phyloP scores from a whole-genome alignment of 2,888 invertebrate genomes.

The Eupithecia exiguata region DNA sequence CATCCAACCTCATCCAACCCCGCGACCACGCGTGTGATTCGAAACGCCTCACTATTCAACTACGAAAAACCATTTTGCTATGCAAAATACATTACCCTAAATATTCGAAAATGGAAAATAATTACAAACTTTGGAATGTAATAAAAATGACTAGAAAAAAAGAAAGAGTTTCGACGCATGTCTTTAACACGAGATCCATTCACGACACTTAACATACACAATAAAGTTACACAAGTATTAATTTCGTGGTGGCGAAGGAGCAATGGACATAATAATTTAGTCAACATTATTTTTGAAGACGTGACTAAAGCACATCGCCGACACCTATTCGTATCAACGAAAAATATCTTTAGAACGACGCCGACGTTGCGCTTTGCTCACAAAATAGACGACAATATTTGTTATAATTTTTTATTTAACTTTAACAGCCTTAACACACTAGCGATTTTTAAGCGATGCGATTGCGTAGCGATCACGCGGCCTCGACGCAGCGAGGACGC shows the following conservation, averaged over 20 bases:
- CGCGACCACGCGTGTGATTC: slow-evolving; percentile 59
- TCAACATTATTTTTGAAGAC: slow-evolving; percentile 47
- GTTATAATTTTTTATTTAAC: slow-evolving; percentile 51
- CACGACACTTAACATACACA: slow-evolving; percentile 52
- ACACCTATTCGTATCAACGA: slow-evolving; percentile 45
- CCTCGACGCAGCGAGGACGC: too few species aligned
- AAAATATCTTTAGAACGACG: slow-evolving; percentile 49
- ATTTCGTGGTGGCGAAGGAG: slow-evolving; percentile 49
- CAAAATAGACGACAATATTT: slow-evolving; percentile 60
- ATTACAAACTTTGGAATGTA: slow-evolving; percentile 80
- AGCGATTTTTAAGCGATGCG: too few species aligned
- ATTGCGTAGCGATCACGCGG: too few species aligned
- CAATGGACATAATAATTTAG: slow-evolving; percentile 50
- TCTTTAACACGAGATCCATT: slow-evolving; percentile 68
- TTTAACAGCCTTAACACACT: too few species aligned
- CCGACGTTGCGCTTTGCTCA: slow-evolving; percentile 52
- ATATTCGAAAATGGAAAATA: slow-evolving; percentile 65
- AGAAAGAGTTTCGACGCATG: slow-evolving; percentile 54
- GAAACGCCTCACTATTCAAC: slow-evolving; percentile 57
- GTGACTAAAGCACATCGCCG: slow-evolving; percentile 55
- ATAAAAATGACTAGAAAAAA: slow-evolving; percentile 80
- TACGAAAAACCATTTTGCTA: slow-evolving; percentile 80
- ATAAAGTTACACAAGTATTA: slow-evolving; percentile 49
- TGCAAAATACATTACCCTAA: slow-evolving; percentile 81
- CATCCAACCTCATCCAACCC: too few species aligned